Percentiles rank a stretch among this genome's conserved stretches.
phyloP scores from a whole-genome alignment of 2,888 invertebrate genomes.

The Epistrophe eligans region DNA sequence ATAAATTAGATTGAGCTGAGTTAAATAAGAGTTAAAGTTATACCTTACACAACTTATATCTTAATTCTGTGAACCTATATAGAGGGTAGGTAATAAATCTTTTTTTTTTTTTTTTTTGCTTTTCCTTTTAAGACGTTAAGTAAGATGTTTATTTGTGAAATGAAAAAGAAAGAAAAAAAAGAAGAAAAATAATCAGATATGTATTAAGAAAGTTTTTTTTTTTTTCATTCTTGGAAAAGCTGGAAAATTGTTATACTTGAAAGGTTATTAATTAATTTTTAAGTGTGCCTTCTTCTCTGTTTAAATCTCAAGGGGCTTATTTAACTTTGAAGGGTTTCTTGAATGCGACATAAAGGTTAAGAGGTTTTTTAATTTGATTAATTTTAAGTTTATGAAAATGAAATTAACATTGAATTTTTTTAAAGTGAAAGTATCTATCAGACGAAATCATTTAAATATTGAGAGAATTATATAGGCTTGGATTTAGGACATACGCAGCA shows the following conservation, averaged over 20 bases:
- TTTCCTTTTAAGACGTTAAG: conserved; percentile 12
- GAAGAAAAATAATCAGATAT: background rate
- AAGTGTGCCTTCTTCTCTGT: background rate
- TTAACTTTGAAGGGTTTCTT: background rate
- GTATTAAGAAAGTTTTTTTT: background rate
- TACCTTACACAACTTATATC: conserved; percentile 18
- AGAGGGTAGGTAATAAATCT: conserved; percentile 22
- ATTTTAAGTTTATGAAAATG: background rate
- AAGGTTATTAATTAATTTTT: background rate
- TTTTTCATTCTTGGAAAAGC: background rate
- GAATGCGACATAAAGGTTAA: background rate
- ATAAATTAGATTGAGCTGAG: conserved; percentile 26
- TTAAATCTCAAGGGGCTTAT: background rate
- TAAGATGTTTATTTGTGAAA: conserved; percentile 21
- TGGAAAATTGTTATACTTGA: background rate
- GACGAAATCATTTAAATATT: background rate
- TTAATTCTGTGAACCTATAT: conserved; percentile 14
- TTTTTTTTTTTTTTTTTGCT: background rate
- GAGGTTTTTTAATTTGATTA: background rate
- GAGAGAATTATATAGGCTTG: too few relatives aligned
- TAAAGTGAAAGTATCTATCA: background rate
- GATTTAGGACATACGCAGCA: too few relatives aligned
- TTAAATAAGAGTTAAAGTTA: conserved; percentile 31
- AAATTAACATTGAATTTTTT: background rate
- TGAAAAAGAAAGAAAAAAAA: background rate